phyloP scores from a whole-genome alignment of 1,140 invertebrate species.

The Metopolophium dirhodum region DNA sequence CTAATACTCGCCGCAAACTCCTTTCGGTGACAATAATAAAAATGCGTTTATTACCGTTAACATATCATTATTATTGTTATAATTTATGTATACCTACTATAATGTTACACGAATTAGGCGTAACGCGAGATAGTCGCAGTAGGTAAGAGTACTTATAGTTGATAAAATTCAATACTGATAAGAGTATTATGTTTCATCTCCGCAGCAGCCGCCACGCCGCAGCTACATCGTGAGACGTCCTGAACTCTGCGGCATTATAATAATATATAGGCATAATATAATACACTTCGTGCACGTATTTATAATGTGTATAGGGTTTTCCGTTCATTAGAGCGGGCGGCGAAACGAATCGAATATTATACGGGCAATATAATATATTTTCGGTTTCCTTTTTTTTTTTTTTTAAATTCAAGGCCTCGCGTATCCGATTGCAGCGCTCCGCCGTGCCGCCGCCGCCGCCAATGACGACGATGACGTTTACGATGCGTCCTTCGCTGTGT shows the following conservation, averaged over 20 bases:
- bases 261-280: neutral
- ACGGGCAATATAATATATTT: slow-evolving; percentile 38
- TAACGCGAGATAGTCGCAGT: slow-evolving; percentile 12
- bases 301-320: neutral
- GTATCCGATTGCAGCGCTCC: slow-evolving; percentile 20
- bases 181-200: slow-evolving; percentile 16
- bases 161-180: slow-evolving; percentile 17
- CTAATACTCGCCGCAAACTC: neutral
- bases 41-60: slow-evolving; percentile 7
- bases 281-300: neutral
- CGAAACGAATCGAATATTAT: slow-evolving; percentile 41
- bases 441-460: neutral
- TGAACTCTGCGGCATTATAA: neutral
- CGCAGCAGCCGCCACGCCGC: neutral
- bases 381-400: slow-evolving; percentile 1
- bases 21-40: neutral
- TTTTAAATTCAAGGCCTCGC: neutral
- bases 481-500: neutral
- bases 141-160: neutral
- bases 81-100: neutral
- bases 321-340: slow-evolving; percentile 37
- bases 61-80: neutral
- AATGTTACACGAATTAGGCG: slow-evolving; percentile 3
- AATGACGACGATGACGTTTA: neutral
- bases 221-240: slow-evolving; percentile 14